Conservation (phyloP, 2,113 vertebrate genomes). For the Eolophus roseicapilla region DNA sequence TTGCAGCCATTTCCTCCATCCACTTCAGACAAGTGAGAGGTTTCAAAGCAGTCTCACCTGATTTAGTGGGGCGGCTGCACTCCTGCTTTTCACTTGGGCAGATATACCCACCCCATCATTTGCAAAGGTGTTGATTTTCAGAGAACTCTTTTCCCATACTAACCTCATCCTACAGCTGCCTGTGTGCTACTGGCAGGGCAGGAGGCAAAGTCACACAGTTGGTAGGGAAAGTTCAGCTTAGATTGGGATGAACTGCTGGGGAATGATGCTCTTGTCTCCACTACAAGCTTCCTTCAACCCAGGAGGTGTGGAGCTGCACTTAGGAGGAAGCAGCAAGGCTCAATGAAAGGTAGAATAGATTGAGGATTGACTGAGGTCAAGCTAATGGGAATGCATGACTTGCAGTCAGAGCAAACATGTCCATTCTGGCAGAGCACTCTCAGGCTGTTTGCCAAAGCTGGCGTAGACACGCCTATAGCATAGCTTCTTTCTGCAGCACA, state of each 20-base stretch:
- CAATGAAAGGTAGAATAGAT: background rate
- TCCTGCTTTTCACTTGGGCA: background rate
- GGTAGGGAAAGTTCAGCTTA: background rate
- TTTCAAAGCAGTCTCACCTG: background rate
- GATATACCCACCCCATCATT: background rate
- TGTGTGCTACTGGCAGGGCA: background rate
- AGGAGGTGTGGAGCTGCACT: background rate
- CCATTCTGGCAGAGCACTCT: background rate
- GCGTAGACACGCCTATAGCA: accelerated
- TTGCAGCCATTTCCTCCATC: background rate
- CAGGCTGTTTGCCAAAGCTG: background rate
- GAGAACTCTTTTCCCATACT: background rate
- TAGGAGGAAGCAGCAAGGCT: background rate
- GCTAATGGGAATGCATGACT: background rate
- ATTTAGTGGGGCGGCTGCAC: background rate
- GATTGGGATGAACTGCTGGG: background rate
- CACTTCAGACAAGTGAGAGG: background rate
- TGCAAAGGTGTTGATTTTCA: background rate
- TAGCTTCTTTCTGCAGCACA: background rate
- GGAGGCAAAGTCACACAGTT: background rate
- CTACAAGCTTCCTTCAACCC: background rate
- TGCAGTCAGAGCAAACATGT: background rate
- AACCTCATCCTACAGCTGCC: background rate
- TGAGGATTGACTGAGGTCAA: background rate
- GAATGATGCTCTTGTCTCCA: background rate